Base-by-base conservation (phyloP, 2,888 invertebrate genomes). In the Agrotis clavis region DNA sequence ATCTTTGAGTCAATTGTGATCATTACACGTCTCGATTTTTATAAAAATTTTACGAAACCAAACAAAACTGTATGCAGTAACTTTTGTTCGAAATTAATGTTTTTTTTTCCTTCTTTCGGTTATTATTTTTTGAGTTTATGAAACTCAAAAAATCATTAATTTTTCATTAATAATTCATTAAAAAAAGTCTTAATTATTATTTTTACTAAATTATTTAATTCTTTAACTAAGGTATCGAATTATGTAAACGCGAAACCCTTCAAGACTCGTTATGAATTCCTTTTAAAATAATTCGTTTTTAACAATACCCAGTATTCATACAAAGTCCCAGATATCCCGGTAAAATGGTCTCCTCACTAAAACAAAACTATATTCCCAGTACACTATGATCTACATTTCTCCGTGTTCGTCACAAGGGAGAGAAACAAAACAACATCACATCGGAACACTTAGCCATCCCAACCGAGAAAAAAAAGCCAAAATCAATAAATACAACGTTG, bases 401-500 rank as follows among this genome's bases (percentile, higher is more conserved):
- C 70, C 21, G 16, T 61, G 11, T 18, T 61, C 71, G 53, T 25
- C 67, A 57, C 72, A 9, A 68, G 71, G 69, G 76, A 82, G 41
- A 47, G 47, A 68, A 75, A 77, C 69, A 82, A 83, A 82, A 75
- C 74, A 74, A 74, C 74, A 65, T 63, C 77, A 59, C 67, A 48
- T 59, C 69, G 78, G 56, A 68, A 77, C 73, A 82, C 79, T 85
- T 85, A 81, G 79, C 74, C 53, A 77, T 59, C 50, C 45, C 41
- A 77, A 69, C 74, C 61, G 66, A 60, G 68, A 62, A 82, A 86
- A 86, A 83, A 84, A 83, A 64, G 63, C 70, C 65, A 77, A 86
- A 87, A 86, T 88, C 86, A 87, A 88, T 86, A 78, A 79, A 73
- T 81, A 77, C 67, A 74, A 70, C 53, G 72, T 70, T 57, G 77